Base-by-base conservation (phyloP, 1,140 invertebrate genomes). In the Drosophila nigromelanica region DNA sequence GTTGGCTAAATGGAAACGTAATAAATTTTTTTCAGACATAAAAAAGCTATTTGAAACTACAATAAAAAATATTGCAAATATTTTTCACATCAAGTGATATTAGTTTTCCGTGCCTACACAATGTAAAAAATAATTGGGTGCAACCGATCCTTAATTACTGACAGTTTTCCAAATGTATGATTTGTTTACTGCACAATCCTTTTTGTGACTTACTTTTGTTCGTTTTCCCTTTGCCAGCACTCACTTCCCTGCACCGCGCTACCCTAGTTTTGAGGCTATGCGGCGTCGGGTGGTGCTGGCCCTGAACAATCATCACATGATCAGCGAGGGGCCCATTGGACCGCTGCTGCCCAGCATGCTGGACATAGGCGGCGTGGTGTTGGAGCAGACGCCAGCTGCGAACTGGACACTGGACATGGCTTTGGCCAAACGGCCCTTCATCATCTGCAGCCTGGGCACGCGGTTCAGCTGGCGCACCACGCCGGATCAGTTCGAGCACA, bases 361-460 rank as follows among this genome's bases (percentile, higher is more conserved):
- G 21, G 87, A 93, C 61, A 90, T 92, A 21, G 92, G 92, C 7
- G 92, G 92, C 33, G 80, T 93, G 21, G 82, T 93, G 15, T 78
- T 92, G 60, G 72, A 89, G 30, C 73, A 87, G 62, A 39, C 56
- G 47, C 39, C 50, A 43, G 7, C 15, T 21, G 43, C 55, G 50
- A 69, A 78, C 54, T 48, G 4, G 61, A 58, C 43, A 24, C 43
- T 14, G 30, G 7, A 37, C 3, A 35, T 15, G 18, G 10, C 35
- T 2, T 35, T 21, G 18, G 15, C 24, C 7, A 54, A 52, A 10
- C 80, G 79, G 33, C 51, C 63, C 6, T 92, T 93, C 4, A 93
- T 95, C 24, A 93, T 94, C 47, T 93, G 95, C 54, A 94, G 94
- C 73, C 91, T 95, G 39, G 95, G 95, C 1, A 92, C 93, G 3